A percentile compares a stretch with the other conserved stretches of the same genome.
These are phyloP conservation scores for Kradibia gibbosae DNA, from an alignment of 1,140 invertebrate genomes.

Conservation along the genomic window DNA sequence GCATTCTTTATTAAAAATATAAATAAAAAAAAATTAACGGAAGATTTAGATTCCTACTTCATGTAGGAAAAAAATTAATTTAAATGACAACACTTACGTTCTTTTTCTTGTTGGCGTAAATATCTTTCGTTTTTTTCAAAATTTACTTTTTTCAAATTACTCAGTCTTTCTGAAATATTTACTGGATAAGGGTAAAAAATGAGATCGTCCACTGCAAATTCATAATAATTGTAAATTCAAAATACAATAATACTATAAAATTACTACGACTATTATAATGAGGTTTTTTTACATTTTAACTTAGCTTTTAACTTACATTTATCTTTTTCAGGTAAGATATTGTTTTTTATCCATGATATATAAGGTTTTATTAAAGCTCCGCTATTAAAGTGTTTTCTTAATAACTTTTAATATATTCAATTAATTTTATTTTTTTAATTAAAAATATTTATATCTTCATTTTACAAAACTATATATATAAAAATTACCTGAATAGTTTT, in stretches of 20 bases:
- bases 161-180: conserved; percentile 54
- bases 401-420: conserved; percentile 50
- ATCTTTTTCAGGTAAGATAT: conserved; percentile 52
- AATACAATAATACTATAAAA: conserved; percentile 9
- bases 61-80: not conserved
- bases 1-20: too few relatives aligned
- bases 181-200: conserved; percentile 61
- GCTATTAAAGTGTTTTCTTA: conserved; percentile 49
- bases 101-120: conserved; percentile 51
- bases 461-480: not conserved
- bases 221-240: conserved; percentile 10
- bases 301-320: conserved; percentile 37
- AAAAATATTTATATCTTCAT: not conserved
- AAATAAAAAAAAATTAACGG: not conserved
- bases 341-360: conserved; percentile 58
- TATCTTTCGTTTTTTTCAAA: conserved; percentile 55
- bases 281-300: conserved; percentile 14
- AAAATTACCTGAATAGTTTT: conserved; percentile 46
- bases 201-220: conserved; percentile 55
- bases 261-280: not conserved
- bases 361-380: conserved; percentile 60
- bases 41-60: not conserved
- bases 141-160: conserved; percentile 57
- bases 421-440: not conserved
- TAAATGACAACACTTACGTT: conserved; percentile 36